A percentile compares a stretch with the other conserved stretches of the same genome.
These are phyloP conservation scores for Diprion similis DNA, from an alignment of 1,140 invertebrate genomes.

Conservation along the genomic window DNA sequence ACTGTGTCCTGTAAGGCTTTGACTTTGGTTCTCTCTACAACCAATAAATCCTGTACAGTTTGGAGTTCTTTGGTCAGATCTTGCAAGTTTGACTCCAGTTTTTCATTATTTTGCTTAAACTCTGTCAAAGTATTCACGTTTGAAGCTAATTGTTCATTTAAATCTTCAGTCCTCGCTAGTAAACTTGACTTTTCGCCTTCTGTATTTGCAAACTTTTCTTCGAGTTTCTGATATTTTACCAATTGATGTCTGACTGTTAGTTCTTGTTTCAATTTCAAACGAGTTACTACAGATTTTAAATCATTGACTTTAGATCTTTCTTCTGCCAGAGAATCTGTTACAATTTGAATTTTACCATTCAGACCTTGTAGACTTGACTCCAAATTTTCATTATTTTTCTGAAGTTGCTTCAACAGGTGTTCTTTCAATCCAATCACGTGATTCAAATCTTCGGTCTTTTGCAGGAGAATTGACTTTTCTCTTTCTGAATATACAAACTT, in stretches of 20 bases:
- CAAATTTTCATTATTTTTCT: background rate
- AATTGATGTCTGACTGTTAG: background rate
- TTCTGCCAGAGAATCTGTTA: conserved; percentile 19
- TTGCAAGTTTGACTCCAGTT: background rate
- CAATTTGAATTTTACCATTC: conserved; percentile 26
- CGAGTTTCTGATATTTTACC: conserved; percentile 10
- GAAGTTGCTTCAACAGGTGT: background rate
- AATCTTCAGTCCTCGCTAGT: background rate
- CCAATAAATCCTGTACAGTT: background rate
- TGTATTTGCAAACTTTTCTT: conserved; percentile 12
- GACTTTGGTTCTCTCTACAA: background rate
- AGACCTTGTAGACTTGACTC: background rate
- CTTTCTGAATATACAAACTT: background rate
- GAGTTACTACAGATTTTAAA: conserved; percentile 10
- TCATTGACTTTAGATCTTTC: conserved; percentile 5
- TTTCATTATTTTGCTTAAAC: background rate
- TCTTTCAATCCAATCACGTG: background rate
- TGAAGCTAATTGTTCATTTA: background rate
- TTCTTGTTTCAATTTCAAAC: background rate
- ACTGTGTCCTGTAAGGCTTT: background rate
- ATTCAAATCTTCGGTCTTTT: conserved; percentile 14
- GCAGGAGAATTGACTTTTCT: background rate
- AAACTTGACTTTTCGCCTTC: background rate
- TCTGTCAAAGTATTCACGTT: background rate
- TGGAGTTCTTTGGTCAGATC: background rate